phyloP scores from a whole-genome alignment of 2,888 invertebrate genomes.

The Panorpa germanica region DNA sequence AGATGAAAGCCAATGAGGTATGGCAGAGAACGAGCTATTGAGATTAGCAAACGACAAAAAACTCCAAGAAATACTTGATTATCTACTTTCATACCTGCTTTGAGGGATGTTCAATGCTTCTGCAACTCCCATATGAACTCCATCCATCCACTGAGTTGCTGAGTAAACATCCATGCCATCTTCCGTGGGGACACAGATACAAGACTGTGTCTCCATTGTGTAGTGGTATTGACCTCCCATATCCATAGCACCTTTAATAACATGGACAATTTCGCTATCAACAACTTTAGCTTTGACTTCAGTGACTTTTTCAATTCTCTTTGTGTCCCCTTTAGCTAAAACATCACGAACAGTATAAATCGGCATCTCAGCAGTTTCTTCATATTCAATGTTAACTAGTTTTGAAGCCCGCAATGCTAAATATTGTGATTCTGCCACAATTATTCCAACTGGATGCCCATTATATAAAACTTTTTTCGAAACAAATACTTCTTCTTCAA shows the following conservation, averaged over 20 bases:
- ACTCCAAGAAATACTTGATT: no score
- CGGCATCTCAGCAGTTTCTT: constrained; percentile 1
- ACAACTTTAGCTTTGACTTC: no score
- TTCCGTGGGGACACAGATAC: constrained; percentile 40
- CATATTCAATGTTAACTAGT: constrained; percentile 29
- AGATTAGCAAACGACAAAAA: no score
- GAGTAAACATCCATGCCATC: constrained; percentile 47
- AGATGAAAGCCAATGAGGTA: no score
- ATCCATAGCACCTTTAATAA: constrained; percentile 30
- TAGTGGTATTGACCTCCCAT: constrained; percentile 45
- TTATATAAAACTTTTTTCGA: constrained; percentile 21
- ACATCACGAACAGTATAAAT: no score
- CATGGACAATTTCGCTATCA: constrained; percentile 16
- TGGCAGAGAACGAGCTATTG: no score
- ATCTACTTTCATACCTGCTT: no score
- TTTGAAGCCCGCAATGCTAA: constrained; percentile 32
- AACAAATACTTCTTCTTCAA: constrained; percentile 14
- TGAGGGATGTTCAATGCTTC: constrained; percentile 31
- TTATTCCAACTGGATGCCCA: constrained; percentile 43
- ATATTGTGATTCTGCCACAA: constrained; percentile 36
- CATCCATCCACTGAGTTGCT: constrained; percentile 43
- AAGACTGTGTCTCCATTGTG: constrained; percentile 46
- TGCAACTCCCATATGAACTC: constrained; percentile 35
- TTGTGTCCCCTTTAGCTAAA: no score
- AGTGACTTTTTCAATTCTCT: no score